Percentiles rank a stretch among this genome's conserved stretches.
These are phyloP conservation scores for Brachylomia viminalis DNA, from an alignment of 2,888 invertebrate genomes.

Conservation along the genomic window DNA sequence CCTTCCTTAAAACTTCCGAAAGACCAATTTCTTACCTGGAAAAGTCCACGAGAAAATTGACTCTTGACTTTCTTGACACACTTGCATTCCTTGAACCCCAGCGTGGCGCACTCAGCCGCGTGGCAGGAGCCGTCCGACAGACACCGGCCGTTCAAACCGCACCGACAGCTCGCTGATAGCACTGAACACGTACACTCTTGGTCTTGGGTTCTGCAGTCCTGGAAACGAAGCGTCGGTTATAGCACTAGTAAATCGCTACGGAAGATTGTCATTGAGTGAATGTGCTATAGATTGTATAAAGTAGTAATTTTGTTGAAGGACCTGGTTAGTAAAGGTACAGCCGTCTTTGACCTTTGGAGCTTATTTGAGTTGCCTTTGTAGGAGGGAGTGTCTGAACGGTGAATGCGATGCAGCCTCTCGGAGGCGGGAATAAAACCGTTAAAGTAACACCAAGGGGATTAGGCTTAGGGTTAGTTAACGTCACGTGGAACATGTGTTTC, in stretches of 20 bases:
- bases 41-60: slow-evolving; percentile 58
- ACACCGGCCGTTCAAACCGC: slow-evolving; percentile 87
- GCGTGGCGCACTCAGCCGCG: slow-evolving; percentile 86
- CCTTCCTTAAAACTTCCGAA: background rate
- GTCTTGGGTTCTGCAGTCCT: slow-evolving; percentile 84
- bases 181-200: slow-evolving; percentile 80
- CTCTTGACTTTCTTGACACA: slow-evolving; percentile 72
- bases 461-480: background rate
- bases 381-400: too few relatives aligned
- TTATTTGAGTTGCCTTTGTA: too few relatives aligned
- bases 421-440: too few relatives aligned
- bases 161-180: slow-evolving; percentile 73
- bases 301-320: too few relatives aligned
- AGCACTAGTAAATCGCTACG: background rate
- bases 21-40: slow-evolving; percentile 4
- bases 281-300: background rate
- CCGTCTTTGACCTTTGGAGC: too few relatives aligned
- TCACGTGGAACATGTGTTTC: background rate
- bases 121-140: slow-evolving; percentile 82
- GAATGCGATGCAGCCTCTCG: too few relatives aligned
- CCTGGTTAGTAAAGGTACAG: too few relatives aligned
- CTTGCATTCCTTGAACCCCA: slow-evolving; percentile 85
- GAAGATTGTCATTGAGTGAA: background rate
- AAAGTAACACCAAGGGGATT: too few relatives aligned
- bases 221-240: slow-evolving; percentile 3